These are phyloP conservation scores for Bujurquina vittata DNA, from an alignment of 2,113 vertebrate genomes.

Conservation along the genomic window DNA sequence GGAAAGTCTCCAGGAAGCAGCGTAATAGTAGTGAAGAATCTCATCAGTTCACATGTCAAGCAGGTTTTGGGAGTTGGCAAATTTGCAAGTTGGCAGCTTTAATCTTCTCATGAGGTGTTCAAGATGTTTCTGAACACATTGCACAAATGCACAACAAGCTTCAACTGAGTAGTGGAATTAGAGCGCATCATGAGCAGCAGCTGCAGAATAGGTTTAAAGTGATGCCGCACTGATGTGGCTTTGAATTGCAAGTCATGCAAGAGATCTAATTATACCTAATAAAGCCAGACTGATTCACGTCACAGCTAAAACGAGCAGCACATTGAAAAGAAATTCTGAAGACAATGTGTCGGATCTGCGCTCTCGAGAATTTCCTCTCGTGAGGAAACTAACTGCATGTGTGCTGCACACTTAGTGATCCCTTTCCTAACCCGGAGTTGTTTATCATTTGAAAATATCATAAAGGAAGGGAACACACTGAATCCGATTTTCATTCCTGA, in stretches of 20 bases:
- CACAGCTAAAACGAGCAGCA: background rate
- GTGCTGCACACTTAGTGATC: accelerated
- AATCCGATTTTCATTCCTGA: background rate
- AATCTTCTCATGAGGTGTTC: background rate
- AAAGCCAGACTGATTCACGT: background rate
- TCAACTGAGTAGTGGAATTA: background rate
- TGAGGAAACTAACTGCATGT: background rate
- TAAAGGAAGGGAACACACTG: background rate
- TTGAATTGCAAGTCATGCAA: background rate
- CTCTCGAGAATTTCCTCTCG: background rate
- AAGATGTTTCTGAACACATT: background rate
- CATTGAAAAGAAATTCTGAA: background rate
- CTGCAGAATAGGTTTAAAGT: background rate
- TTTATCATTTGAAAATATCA: background rate
- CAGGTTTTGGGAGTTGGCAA: background rate
- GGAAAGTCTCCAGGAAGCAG: background rate
- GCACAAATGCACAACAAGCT: background rate
- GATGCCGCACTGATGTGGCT: background rate
- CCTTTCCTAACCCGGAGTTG: background rate
- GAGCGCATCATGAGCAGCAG: background rate
- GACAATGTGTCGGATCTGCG: background rate
- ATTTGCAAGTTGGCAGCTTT: background rate
- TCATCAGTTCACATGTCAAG: background rate
- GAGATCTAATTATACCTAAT: background rate
- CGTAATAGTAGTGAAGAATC: background rate